Evolutionary conservation across 2,113 vertebrate species (phyloP), one percentile per base, ranked within the genome.

Genomic region (Aptenodytes patagonicus): DNA sequence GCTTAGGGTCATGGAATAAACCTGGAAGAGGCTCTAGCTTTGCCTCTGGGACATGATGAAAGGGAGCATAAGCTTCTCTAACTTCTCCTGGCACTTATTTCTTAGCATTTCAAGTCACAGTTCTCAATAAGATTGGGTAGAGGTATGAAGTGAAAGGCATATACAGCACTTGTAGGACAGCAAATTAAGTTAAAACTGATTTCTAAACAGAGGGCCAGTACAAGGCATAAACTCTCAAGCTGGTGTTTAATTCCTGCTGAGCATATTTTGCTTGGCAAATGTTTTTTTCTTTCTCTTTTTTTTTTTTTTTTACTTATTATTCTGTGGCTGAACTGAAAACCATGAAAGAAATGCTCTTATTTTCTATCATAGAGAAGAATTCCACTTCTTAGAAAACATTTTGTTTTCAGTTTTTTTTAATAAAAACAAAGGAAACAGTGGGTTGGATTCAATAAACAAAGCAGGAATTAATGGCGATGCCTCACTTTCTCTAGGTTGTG

Each of bases 271-370:
- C 26, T 58, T 64, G 5, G 25, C 11, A 46, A 29, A 19, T 38
- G 3, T 29, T 17, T n/a, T 52, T 70, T 36, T 13, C 0, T 24
- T 42, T 31, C 1, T 2, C 21, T 49, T 18, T 7, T 3, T 51
- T 60, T 55, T 24, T 38, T 29, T n/a, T 29, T 72, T 36, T 46
- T 4, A 47, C 5, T 32, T 52, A 49, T 29, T 49, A 31, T 81
- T 87, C 25, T 60, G 21, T 47, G 19, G 3, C 5, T 85, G 26
- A 90, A 69, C 3, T 29, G 68, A 55, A 83, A 61, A 36, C 17
- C 1, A 28, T 7, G 4, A 49, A 49, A 32, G 2, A 42, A 72
- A 61, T 49, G 6, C 17, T 11, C 7, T 17, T 32, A 13, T 57
- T 86, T 88, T 83, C 26, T 58, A n/a, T 5, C 12, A 42, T 13